Percentiles rank a stretch among this genome's conserved stretches.
phyloP scores from a whole-genome alignment of 2,888 invertebrate species.

The Aphrophora alni region DNA sequence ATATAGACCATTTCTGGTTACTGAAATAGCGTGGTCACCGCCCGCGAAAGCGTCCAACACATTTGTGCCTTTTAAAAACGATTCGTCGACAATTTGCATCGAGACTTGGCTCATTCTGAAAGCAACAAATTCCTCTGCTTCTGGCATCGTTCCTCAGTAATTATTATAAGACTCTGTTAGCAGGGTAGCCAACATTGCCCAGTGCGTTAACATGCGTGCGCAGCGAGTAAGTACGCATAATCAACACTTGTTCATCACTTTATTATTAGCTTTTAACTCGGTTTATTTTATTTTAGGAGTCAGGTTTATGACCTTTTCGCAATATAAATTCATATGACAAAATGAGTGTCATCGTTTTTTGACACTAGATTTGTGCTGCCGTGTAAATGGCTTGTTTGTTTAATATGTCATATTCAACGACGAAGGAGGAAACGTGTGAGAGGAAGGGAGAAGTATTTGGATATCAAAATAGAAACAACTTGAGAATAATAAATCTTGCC shows the following conservation, averaged over 20 bases:
- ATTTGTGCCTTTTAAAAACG: not conserved
- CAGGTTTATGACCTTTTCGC: not conserved
- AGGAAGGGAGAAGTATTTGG: not conserved
- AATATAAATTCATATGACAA: not conserved
- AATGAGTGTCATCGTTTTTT: not conserved
- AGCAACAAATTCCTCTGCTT: constrained; percentile 2
- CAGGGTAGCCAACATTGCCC: not conserved
- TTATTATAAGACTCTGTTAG: constrained; percentile 4
- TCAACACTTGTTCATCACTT: not conserved
- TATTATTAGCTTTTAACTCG: not conserved
- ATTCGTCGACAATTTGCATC: constrained; percentile 9
- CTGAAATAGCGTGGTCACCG: not conserved
- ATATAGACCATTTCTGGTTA: no score
- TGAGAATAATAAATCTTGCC: not conserved
- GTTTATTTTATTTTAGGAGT: not conserved
- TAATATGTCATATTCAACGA: not conserved
- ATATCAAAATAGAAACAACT: not conserved
- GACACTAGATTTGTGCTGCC: not conserved
- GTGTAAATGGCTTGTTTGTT: constrained; percentile 2
- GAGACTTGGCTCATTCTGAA: constrained; percentile 9
- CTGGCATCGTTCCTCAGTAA: not conserved
- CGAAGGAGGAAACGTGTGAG: not conserved
- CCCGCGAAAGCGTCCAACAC: not conserved
- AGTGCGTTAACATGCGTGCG: not conserved
- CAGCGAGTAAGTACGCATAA: not conserved